Percentiles rank a stretch among this genome's conserved stretches.
Conservation (phyloP, 1,140 invertebrate species). For the Melitaea cinxia region DNA sequence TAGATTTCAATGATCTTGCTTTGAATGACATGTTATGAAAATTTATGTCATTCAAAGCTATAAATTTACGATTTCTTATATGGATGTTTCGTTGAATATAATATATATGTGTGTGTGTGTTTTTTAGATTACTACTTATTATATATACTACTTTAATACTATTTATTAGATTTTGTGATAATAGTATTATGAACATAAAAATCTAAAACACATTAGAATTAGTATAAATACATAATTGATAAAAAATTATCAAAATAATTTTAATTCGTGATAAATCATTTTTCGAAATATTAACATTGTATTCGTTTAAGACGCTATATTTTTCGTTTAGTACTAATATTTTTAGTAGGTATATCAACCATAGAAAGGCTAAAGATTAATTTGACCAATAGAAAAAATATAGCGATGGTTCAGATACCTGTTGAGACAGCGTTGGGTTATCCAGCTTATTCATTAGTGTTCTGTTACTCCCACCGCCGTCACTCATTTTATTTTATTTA, state of each 20-base stretch:
- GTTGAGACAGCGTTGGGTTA: constrained; percentile 56
- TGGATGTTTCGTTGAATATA: not conserved
- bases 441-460: constrained; percentile 76
- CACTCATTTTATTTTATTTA: constrained; percentile 79
- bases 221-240: no score
- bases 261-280: no score
- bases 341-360: not conserved
- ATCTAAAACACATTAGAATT: no score
- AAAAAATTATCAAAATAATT: no score
- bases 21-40: constrained; percentile 20
- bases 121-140: not conserved
- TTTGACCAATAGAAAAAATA: constrained; percentile 41
- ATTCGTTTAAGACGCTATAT: not conserved
- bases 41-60: not conserved
- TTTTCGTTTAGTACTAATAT: no score
- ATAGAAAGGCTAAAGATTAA: not conserved
- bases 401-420: constrained; percentile 45
- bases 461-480: constrained; percentile 69
- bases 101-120: not conserved
- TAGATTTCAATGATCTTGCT: constrained; percentile 26
- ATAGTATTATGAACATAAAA: no score
- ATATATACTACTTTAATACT: no score
- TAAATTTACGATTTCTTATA: not conserved
- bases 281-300: not conserved
- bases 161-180: no score